phyloP scores from a whole-genome alignment of 1,140 invertebrate genomes.

The Cotesia vestalis region DNA sequence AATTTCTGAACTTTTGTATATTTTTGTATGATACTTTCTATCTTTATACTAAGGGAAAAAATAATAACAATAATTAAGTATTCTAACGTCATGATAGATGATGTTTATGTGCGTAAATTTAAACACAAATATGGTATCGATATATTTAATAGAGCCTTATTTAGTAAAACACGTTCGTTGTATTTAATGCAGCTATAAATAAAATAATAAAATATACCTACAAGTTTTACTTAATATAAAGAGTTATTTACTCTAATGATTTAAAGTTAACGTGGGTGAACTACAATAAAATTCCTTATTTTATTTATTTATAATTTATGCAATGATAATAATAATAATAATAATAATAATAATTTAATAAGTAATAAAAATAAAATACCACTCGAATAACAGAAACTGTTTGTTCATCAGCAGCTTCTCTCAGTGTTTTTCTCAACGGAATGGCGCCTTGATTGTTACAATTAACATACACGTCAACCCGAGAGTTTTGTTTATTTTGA shows the following conservation, averaged over 20 bases:
- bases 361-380: constrained; percentile 43
- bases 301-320: neutral
- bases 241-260: too few species aligned
- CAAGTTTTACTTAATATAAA: too few species aligned
- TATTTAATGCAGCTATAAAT: too few species aligned
- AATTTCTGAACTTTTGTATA: constrained; percentile 54
- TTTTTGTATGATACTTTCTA: constrained; percentile 56
- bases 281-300: neutral
- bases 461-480: constrained; percentile 69
- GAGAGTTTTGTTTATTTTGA: constrained; percentile 65
- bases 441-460: constrained; percentile 68
- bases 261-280: constrained; percentile 8
- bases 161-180: too few species aligned
- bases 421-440: constrained; percentile 62
- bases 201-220: too few species aligned
- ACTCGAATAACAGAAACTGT: constrained; percentile 45
- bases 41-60: constrained; percentile 56
- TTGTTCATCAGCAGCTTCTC: constrained; percentile 58
- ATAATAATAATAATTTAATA: too few species aligned
- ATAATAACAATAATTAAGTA: neutral
- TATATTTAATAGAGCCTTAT: too few species aligned
- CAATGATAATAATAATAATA: neutral
- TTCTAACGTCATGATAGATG: neutral
- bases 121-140: too few species aligned
- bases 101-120: too few species aligned